Evolutionary conservation across 2,797 vertebrate species (phyloP).

Genomic region (Kryptopterus vitreolus): DNA sequence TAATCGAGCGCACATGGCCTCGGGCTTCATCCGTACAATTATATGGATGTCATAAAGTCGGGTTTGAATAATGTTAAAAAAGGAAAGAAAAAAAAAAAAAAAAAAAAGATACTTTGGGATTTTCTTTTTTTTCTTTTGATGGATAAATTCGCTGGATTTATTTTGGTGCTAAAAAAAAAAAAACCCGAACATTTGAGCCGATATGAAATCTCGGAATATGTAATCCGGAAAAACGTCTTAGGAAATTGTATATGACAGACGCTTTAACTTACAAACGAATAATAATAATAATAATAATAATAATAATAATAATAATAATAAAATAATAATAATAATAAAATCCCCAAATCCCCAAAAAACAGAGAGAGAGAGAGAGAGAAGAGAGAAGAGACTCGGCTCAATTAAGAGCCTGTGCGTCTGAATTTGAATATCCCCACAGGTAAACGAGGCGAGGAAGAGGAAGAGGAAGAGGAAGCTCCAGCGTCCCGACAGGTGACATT

Average conservation of each 20-base stretch:
- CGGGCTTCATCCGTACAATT: constrained; percentile 74
- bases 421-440: constrained; percentile 66
- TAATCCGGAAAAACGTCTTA: no score
- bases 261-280: constrained; percentile 68
- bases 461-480: constrained; percentile 66
- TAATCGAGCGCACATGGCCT: constrained; percentile 87
- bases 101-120: constrained; percentile 57
- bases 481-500: constrained; percentile 69
- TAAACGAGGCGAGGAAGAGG: constrained; percentile 55
- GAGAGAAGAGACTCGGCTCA: constrained; percentile 67
- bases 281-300: no score
- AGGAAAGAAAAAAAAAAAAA: not conserved
- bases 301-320: no score
- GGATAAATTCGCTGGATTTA: no score
- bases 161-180: not conserved
- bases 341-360: no score
- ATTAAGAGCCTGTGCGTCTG: constrained; percentile 72
- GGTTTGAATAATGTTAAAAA: constrained; percentile 72
- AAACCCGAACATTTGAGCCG: not conserved
- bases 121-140: constrained; percentile 42
- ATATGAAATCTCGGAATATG: not conserved
- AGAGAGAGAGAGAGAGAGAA: constrained; percentile 53
- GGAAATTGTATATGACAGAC: constrained; percentile 72
- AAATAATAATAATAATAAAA: no score
- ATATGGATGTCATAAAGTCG: constrained; percentile 72